These are phyloP conservation scores for Nymphalis io DNA, from an alignment of 1,140 invertebrate genomes.

Conservation along the genomic window DNA sequence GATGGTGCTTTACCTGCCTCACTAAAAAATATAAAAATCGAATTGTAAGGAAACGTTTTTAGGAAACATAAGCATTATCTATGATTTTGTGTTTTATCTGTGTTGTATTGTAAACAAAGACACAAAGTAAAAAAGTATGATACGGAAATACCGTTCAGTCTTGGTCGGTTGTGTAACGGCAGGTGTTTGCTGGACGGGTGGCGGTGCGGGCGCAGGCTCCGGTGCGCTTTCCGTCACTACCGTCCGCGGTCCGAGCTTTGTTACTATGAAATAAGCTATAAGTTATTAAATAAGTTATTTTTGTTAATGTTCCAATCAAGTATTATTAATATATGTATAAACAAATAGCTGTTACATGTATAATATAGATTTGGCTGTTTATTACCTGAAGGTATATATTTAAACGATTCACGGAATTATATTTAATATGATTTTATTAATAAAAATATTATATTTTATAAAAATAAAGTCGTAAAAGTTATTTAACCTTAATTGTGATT, in stretches of 20 bases:
- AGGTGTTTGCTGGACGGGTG: slow-evolving; percentile 68
- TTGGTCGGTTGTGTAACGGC: slow-evolving; percentile 59
- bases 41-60: background rate
- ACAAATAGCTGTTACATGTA: too few species aligned
- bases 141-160: slow-evolving; percentile 65
- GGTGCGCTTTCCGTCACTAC: slow-evolving; percentile 79
- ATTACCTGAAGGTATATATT: too few species aligned
- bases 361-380: too few species aligned
- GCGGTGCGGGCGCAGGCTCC: slow-evolving; percentile 72
- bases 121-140: background rate
- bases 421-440: too few species aligned
- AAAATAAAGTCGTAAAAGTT: too few species aligned
- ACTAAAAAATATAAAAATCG: slow-evolving; percentile 47
- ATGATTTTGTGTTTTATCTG: too few species aligned
- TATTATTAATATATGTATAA: too few species aligned
- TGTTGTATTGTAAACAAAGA: background rate
- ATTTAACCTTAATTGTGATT: too few species aligned
- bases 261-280: slow-evolving; percentile 75
- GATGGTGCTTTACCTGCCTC: slow-evolving; percentile 86
- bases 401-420: background rate
- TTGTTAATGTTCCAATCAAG: slow-evolving; percentile 13
- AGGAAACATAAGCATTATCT: background rate
- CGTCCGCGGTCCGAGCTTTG: slow-evolving; percentile 84
- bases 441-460: too few species aligned
- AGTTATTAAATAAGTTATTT: slow-evolving; percentile 41